Evolutionary conservation across 2,888 invertebrate genomes (phyloP).

Genomic region (Drosophila koepferae): DNA sequence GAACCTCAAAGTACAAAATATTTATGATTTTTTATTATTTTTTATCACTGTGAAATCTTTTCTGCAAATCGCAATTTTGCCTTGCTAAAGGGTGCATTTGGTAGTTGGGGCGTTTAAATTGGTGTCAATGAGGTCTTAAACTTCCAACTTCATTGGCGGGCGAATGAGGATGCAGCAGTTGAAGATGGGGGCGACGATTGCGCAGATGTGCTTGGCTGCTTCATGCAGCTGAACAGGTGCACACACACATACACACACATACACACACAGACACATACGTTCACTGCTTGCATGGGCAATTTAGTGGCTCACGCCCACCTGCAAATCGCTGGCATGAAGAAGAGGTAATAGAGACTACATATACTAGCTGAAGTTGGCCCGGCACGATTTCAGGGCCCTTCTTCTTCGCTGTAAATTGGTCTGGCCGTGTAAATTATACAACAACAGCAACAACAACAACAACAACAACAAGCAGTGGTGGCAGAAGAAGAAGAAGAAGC

Average conservation of each 20-base stretch:
- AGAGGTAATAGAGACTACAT: slow-evolving; percentile 19
- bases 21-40: neutral
- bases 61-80: neutral
- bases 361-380: slow-evolving; percentile 46
- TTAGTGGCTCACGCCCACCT: slow-evolving; percentile 68
- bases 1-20: too few species aligned
- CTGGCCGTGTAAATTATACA: slow-evolving; percentile 46
- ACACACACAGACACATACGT: neutral
- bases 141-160: slow-evolving; percentile 28
- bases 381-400: slow-evolving; percentile 66
- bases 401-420: slow-evolving; percentile 47
- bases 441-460: slow-evolving; percentile 15
- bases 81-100: slow-evolving; percentile 17
- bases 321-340: slow-evolving; percentile 48
- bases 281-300: slow-evolving; percentile 56
- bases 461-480: slow-evolving; percentile 16
- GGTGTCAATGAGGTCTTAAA: slow-evolving; percentile 39
- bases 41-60: neutral
- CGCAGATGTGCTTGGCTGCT: slow-evolving; percentile 29
- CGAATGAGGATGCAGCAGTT: slow-evolving; percentile 31
- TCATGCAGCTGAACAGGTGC: slow-evolving; percentile 35
- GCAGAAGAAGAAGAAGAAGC: slow-evolving; percentile 30
- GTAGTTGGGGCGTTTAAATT: slow-evolving; percentile 22
- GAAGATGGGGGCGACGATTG: slow-evolving; percentile 13
- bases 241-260: slow-evolving; percentile 25